These are phyloP conservation scores for Trichonephila clavata DNA, from an alignment of 1,140 invertebrate genomes.

Conservation along the genomic window DNA sequence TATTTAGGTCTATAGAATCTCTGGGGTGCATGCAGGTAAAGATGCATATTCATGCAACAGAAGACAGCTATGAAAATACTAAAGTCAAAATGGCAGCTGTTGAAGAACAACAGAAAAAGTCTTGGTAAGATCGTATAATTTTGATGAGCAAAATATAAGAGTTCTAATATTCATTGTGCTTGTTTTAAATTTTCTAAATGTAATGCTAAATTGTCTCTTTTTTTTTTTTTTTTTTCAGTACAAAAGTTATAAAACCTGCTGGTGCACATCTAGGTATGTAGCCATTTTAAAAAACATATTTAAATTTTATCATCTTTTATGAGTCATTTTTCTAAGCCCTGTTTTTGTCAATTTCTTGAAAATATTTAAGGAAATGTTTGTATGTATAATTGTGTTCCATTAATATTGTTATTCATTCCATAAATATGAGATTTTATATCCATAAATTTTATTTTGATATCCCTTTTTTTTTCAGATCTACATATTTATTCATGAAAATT, in stretches of 20 bases:
- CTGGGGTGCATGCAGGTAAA: conserved; percentile 91
- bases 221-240: too few species aligned
- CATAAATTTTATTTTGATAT: too few species aligned
- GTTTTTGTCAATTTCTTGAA: too few species aligned
- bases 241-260: conserved; percentile 94
- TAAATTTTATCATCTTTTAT: not conserved
- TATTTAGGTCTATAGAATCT: conserved; percentile 83
- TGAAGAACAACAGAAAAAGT: conserved; percentile 94
- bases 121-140: conserved; percentile 85
- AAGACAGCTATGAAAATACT: conserved; percentile 96
- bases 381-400: too few species aligned
- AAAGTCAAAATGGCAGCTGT: conserved; percentile 91
- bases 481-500: too few species aligned
- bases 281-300: not conserved
- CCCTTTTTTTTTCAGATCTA: too few species aligned
- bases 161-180: not conserved
- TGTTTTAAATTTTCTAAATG: not conserved
- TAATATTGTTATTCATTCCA: too few species aligned
- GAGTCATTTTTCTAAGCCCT: not conserved
- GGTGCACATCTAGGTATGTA: conserved; percentile 87
- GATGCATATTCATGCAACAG: conserved; percentile 94
- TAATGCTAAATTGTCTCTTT: not conserved
- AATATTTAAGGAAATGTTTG: too few species aligned
- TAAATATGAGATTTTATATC: too few species aligned
- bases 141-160: not conserved